Evolutionary conservation across 2,113 vertebrate species (phyloP).

Genomic region (Pontoporia blainvillei): DNA sequence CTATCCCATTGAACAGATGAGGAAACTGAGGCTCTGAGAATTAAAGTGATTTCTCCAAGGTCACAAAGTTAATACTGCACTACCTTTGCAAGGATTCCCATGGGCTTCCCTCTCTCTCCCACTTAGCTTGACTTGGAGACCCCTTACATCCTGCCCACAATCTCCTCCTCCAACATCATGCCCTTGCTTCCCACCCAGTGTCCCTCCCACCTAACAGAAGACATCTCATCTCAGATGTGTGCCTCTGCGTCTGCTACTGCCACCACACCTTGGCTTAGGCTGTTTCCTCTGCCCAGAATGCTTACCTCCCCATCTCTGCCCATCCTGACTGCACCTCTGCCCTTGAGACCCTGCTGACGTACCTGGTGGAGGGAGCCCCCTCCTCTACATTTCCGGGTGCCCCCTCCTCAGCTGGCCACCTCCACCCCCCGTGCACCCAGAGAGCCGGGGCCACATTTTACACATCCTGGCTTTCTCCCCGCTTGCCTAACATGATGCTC

Average conservation of each 20-base stretch:
- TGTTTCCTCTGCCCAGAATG: background rate
- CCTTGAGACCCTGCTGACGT: background rate
- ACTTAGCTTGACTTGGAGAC: background rate
- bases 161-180: background rate
- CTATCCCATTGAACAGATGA: background rate
- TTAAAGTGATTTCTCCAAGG: background rate
- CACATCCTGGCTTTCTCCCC: accelerated
- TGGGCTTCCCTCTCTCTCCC: background rate
- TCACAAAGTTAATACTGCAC: background rate
- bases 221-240: accelerated
- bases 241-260: background rate
- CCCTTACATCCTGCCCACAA: background rate
- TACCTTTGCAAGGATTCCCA: background rate
- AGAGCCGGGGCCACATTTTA: accelerated
- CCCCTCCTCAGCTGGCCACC: background rate
- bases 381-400: background rate
- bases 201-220: background rate
- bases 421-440: background rate
- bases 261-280: background rate
- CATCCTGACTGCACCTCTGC: background rate
- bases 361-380: background rate
- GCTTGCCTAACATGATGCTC: background rate
- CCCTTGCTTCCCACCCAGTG: background rate
- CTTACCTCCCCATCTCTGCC: background rate
- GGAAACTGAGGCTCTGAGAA: background rate